phyloP scores from a whole-genome alignment of 1,140 invertebrate species.

The Drosophila persimilis region DNA sequence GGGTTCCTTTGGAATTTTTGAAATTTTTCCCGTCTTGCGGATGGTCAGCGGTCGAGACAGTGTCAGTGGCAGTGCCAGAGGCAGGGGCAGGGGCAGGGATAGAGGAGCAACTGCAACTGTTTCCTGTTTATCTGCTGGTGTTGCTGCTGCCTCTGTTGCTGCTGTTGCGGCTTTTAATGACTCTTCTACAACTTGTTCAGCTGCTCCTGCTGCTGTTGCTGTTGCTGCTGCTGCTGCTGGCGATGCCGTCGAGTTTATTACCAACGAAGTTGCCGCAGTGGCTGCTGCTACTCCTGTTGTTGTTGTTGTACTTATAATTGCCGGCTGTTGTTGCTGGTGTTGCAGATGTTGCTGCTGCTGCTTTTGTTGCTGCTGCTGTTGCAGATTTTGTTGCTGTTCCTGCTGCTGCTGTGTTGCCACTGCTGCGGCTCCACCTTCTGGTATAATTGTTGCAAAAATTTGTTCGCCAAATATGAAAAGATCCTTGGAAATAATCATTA shows the following conservation, averaged over 20 bases:
- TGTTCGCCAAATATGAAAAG: conserved; percentile 83
- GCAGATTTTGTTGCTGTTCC: conserved; percentile 10
- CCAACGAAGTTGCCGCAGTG: conserved; percentile 44
- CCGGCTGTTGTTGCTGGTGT: conserved; percentile 35
- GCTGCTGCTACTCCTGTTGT: conserved; percentile 26
- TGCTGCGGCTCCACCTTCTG: conserved; percentile 71
- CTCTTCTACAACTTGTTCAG: conserved; percentile 78
- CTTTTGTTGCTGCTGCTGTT: conserved; percentile 14
- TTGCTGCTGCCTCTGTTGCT: conserved; percentile 16
- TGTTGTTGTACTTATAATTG: conserved; percentile 53
- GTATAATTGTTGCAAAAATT: conserved; percentile 82
- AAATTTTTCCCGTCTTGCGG: conserved; percentile 66
- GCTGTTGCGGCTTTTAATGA: conserved; percentile 68
- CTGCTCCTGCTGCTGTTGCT: conserved; percentile 55
- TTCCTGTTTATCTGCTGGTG: conserved; percentile 70
- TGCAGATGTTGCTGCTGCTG: conserved; percentile 39
- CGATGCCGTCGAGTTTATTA: conserved; percentile 50
- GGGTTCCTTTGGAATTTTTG: conserved; percentile 77
- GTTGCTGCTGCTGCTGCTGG: conserved; percentile 16
- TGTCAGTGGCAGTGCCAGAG: conserved; percentile 1
- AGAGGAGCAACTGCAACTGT: conserved; percentile 71
- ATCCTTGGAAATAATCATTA: conserved; percentile 83
- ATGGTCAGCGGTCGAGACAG: too few relatives aligned
- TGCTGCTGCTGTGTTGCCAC: conserved; percentile 56
- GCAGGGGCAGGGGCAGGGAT: conserved; percentile 34